A percentile compares a stretch with the other conserved stretches of the same genome.
These are phyloP conservation scores for Coecobrya sp. DNA, from an alignment of 2,888 invertebrate genomes.

Conservation along the genomic window DNA sequence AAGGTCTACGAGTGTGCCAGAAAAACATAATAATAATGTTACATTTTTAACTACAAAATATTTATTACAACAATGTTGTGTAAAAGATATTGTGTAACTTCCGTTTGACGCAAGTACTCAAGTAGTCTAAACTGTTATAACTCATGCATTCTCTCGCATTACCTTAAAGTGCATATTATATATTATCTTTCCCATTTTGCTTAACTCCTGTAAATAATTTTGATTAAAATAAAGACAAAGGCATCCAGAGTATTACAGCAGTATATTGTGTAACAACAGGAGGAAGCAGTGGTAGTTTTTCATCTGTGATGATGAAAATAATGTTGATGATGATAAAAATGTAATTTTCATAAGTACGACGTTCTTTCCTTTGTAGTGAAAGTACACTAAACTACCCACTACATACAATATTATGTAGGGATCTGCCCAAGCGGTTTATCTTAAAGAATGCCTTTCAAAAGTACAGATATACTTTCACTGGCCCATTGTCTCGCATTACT, in stretches of 20 bases:
- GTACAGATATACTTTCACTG: constrained; percentile 10
- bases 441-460: neutral
- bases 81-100: constrained; percentile 26
- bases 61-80: neutral
- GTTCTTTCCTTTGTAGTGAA: neutral
- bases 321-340: constrained; percentile 40
- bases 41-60: neutral
- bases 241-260: neutral
- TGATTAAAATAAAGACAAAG: constrained; percentile 59
- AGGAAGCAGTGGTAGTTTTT: neutral
- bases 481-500: constrained; percentile 17
- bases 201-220: constrained; percentile 42
- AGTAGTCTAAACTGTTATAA: neutral
- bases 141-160: constrained; percentile 24
- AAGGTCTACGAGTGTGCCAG: neutral
- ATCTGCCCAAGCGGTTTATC: constrained; percentile 17
- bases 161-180: neutral
- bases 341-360: constrained; percentile 65
- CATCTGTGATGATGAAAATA: constrained; percentile 34
- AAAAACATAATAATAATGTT: neutral
- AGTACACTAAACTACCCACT: neutral
- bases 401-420: too few relatives aligned
- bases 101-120: neutral
- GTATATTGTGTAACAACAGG: neutral
- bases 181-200: constrained; percentile 41